Evolutionary conservation across 2,888 invertebrate species (phyloP).

Genomic region (Drosophila borealis): DNA sequence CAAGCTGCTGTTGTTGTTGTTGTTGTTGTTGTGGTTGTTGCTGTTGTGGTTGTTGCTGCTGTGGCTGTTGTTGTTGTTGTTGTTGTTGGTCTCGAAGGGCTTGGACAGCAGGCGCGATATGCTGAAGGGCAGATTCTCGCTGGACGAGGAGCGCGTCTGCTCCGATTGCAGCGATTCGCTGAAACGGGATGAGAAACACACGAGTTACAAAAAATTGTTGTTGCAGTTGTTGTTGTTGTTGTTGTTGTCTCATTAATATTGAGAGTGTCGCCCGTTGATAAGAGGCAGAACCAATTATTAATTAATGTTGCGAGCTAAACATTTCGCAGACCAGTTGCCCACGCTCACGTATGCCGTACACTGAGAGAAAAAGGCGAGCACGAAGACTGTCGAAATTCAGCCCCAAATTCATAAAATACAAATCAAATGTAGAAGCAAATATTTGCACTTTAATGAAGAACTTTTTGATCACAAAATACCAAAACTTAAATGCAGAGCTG

Average conservation of each 20-base stretch:
- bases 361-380: background rate
- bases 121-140: conserved; percentile 89
- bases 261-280: conserved; percentile 68
- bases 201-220: conserved; percentile 8
- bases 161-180: conserved; percentile 85
- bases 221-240: conserved; percentile 23
- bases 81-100: conserved; percentile 88
- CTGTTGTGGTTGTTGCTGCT: conserved; percentile 41
- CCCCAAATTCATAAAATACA: too few species aligned
- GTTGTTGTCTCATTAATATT: conserved; percentile 63
- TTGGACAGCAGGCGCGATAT: conserved; percentile 93
- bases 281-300: conserved; percentile 58
- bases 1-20: conserved; percentile 37
- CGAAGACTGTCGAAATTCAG: too few species aligned
- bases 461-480: too few species aligned
- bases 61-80: conserved; percentile 52
- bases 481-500: too few species aligned
- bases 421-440: too few species aligned
- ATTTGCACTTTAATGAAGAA: too few species aligned
- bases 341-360: conserved; percentile 24
- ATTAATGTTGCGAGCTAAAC: conserved; percentile 44
- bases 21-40: conserved; percentile 44
- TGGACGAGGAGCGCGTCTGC: conserved; percentile 86
- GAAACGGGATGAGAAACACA: background rate
- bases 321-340: conserved; percentile 36